phyloP scores from a whole-genome alignment of 1,140 invertebrate species.

The Onthophagus taurus region DNA sequence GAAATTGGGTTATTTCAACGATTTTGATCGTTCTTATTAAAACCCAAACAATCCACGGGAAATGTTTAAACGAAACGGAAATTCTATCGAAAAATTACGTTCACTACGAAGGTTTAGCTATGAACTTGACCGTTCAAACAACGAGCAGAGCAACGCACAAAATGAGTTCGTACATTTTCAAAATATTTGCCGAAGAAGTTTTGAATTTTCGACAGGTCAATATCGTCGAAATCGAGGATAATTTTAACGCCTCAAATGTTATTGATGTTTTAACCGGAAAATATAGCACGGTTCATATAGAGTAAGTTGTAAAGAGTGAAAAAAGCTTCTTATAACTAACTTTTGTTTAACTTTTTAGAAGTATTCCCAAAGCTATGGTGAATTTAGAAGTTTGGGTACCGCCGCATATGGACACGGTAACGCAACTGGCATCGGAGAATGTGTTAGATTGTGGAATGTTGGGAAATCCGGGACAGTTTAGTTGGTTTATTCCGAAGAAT shows the following conservation, averaged over 20 bases:
- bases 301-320: constrained; percentile 23
- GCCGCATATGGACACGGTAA: constrained; percentile 44
- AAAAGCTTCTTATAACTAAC: constrained; percentile 9
- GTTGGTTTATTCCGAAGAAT: constrained; percentile 57
- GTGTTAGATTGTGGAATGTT: constrained; percentile 52
- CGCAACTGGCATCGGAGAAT: constrained; percentile 34
- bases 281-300: constrained; percentile 6
- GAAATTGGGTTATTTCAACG: too few species aligned
- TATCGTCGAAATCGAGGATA: constrained; percentile 39
- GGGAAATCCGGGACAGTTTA: constrained; percentile 54
- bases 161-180: constrained; percentile 51
- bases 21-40: too few species aligned
- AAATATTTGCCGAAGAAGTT: constrained; percentile 53
- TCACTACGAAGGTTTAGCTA: constrained; percentile 12
- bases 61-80: too few species aligned
- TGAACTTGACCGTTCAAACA: constrained; percentile 42
- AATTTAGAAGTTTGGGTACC: constrained; percentile 64
- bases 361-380: constrained; percentile 49
- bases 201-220: constrained; percentile 51
- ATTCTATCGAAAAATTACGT: constrained; percentile 25
- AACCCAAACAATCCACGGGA: too few species aligned
- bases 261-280: constrained; percentile 21
- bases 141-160: constrained; percentile 50
- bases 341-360: constrained; percentile 8
- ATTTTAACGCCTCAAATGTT: constrained; percentile 35